Base-by-base conservation (phyloP, 2,888 invertebrate genomes). In the Drosophila anceps region DNA sequence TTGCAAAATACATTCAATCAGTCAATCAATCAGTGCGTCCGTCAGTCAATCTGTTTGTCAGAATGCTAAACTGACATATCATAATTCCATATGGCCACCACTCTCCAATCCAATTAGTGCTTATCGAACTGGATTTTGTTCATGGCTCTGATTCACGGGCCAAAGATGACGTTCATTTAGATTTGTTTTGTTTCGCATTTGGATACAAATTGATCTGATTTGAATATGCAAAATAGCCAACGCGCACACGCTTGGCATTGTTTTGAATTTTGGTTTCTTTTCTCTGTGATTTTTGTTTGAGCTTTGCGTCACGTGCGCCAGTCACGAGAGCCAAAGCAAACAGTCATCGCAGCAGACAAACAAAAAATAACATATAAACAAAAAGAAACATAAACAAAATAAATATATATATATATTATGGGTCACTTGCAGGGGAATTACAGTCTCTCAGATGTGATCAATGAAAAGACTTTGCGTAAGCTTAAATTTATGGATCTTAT, bases 161-260 rank as follows among this genome's bases (percentile, higher is more conserved):
- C 57, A 51, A 66, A 71, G 70, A 70, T 86, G 77, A 80, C 70
- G 84, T 54, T 55, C 58, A 55, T 53, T 69, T 51, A 44, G 64
- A 51, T 63, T 68, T 67, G 58, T 73, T 68, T 70, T 70, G 62
- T 64, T 55, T 81, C 78, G 54, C 67, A 60, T 85, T 79, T 65
- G 54, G 61, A 55, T 50, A 53, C 73, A 84, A 79, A 79, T 75
- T 79, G 66, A 55, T 70, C 83, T 73, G 44, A 79, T 79, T 82
- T 73, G 63, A 88, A 85, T 85, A 84, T 85, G 90, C 90, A 73
- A 85, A 89, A 85, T 86, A 88, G 90, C 81, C n/a, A 73, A 69
- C 73, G 82, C 70, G 50, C 55, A 82, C 69, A 54, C 64, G 61
- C 39, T 37, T 50, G 54, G 33, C 43, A 54, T 80, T 57, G 55